Percentiles rank a stretch among this genome's conserved stretches.
Conservation (phyloP, 1,140 invertebrate species). For the Drosophila murphyi region DNA sequence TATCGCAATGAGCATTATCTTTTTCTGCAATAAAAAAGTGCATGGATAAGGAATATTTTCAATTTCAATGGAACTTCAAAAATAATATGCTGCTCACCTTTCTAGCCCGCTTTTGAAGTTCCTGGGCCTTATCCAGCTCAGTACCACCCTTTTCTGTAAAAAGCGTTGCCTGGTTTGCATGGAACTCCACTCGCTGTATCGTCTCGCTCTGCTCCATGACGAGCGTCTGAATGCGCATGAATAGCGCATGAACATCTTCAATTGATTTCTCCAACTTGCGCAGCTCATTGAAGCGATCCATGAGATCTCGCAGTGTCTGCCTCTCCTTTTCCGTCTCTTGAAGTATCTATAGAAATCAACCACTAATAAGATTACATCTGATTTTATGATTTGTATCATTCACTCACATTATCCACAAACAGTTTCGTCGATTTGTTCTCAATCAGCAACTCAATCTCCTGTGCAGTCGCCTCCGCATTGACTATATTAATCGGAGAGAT, state of each 20-base stretch:
- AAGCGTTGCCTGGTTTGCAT: slow-evolving; percentile 78
- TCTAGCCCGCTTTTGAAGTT: slow-evolving; percentile 69
- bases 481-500: slow-evolving; percentile 39
- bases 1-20: slow-evolving; percentile 76
- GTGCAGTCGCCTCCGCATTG: slow-evolving; percentile 76
- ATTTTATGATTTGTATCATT: not conserved
- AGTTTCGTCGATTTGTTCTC: slow-evolving; percentile 81
- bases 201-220: slow-evolving; percentile 82
- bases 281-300: slow-evolving; percentile 80
- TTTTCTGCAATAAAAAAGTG: slow-evolving; percentile 70
- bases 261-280: slow-evolving; percentile 82
- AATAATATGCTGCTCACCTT: slow-evolving; percentile 55
- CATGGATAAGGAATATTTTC: not conserved
- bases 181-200: slow-evolving; percentile 81
- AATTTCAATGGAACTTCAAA: not conserved
- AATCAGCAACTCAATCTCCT: slow-evolving; percentile 80
- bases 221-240: slow-evolving; percentile 80
- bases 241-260: slow-evolving; percentile 81
- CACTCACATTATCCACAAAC: slow-evolving; percentile 83
- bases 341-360: slow-evolving; percentile 60
- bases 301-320: slow-evolving; percentile 72
- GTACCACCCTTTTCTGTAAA: slow-evolving; percentile 75
- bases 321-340: slow-evolving; percentile 83
- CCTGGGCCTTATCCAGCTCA: slow-evolving; percentile 75
- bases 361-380: not conserved